Conservation (phyloP, 1,140 invertebrate species). For the Trinorchestia longiramus region DNA sequence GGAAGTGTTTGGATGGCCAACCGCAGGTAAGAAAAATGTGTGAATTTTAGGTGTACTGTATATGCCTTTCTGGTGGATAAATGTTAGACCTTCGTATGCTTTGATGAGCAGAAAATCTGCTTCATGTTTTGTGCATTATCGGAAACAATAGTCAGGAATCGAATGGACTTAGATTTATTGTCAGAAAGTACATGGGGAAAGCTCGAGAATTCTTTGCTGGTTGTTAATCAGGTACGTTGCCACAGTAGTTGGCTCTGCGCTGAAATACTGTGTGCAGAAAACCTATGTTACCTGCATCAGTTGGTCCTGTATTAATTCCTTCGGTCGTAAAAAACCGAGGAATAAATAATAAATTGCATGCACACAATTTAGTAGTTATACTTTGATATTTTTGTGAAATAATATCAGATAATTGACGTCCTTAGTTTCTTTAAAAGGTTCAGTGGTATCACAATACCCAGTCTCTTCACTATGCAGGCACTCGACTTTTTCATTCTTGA, state of each 20-base stretch:
- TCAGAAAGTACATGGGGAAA: no score
- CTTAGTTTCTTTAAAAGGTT: neutral
- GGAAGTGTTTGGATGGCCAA: constrained; percentile 60
- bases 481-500: neutral
- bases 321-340: neutral
- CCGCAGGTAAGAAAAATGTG: constrained; percentile 58
- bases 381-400: neutral
- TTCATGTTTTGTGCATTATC: neutral
- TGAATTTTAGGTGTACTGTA: neutral
- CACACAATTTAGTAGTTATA: neutral
- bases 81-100: neutral
- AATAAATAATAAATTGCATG: neutral
- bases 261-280: neutral
- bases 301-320: neutral
- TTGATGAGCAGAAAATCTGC: neutral
- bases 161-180: no score
- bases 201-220: no score
- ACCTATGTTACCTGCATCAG: neutral
- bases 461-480: neutral
- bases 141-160: neutral
- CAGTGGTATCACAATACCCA: neutral
- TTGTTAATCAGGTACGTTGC: no score
- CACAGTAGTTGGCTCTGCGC: no score
- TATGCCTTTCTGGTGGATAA: neutral
- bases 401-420: neutral